Evolutionary conservation across 2,797 vertebrate species (phyloP), one percentile per base, ranked within the genome.

Genomic region (Fratercula arctica): DNA sequence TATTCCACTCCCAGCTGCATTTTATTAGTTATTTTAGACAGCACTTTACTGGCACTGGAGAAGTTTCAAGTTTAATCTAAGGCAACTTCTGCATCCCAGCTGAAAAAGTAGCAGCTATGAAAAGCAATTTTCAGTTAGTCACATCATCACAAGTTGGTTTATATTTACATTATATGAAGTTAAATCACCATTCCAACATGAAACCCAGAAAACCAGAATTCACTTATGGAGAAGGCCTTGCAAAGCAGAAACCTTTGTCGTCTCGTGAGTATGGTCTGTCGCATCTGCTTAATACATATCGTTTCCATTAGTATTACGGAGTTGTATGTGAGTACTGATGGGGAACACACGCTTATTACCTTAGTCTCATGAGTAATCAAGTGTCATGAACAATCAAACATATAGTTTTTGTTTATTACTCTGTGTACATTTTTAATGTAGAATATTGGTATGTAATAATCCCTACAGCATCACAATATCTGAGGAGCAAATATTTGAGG

Each of bases 91-190:
- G 85, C 95, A 93, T 81, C 79, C 64, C 50, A 95, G 78, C 75
- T 97, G 94, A 97, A 90, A 95, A 97, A 80, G 82, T 96, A 96
- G 94, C 94, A 95, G 95, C 88, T 97, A 96, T 86, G 51, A 95
- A 95, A 96, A 94, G 94, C 79, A 97, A 95, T 97, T 98, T 96
- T 85, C 95, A 96, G 85, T 81, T 91, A 95, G 87, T 79, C 85
- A 97, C 94, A 91, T 87, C 85, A 83, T 85, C 75, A 77, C 26
- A 80, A 95, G 41, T 94, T 95, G 70, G 70, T 89, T 96, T 94
- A 85, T 72, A 83, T 90, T 92, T 93, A 89, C 60, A 83, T 37
- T 72, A 11, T 94, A 68, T 54, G 41, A 95, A 90, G 77, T 70
- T 79, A 79, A 69, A 91, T 85, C 67, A 83, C 28, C n/a, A 64